Conservation (phyloP, 37 sponge, comb jelly and placozoan species). For the Aphrocallistes beatrix region DNA sequence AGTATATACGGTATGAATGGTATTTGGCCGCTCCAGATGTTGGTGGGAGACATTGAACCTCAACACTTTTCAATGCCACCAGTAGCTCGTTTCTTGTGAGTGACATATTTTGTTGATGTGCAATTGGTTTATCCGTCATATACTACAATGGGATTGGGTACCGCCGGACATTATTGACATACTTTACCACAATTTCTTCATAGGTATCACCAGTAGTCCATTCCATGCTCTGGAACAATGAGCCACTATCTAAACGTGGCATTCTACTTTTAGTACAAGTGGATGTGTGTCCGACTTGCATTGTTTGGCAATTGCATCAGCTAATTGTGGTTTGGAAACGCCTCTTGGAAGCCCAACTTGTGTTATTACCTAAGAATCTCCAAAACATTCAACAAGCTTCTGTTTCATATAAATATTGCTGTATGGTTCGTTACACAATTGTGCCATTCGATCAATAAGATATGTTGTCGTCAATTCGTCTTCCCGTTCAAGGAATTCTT, state of each 20-base stretch:
- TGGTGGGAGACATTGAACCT: neutral
- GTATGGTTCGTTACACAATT: too few relatives aligned
- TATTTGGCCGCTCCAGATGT: neutral
- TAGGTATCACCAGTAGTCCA: neutral
- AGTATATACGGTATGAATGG: too few relatives aligned
- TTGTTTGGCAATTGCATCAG: neutral
- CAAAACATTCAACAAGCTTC: too few relatives aligned
- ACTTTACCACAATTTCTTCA: neutral
- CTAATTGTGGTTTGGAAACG: neutral
- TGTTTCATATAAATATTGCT: too few relatives aligned
- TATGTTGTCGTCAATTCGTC: too few relatives aligned
- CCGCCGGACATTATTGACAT: neutral
- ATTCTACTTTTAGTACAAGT: neutral
- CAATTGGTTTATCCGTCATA: neutral
- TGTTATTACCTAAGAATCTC: too few relatives aligned
- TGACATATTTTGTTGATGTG: neutral
- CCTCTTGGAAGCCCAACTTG: neutral
- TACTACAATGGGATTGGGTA: neutral
- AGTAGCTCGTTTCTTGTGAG: neutral
- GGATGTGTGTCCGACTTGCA: neutral
- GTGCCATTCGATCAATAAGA: too few relatives aligned
- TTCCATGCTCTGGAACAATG: neutral
- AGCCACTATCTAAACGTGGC: neutral
- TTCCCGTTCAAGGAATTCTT: too few relatives aligned
- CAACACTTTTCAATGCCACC: neutral